These are phyloP conservation scores for Eubasilissa regina DNA, from an alignment of 1,140 invertebrate genomes.

Conservation along the genomic window DNA sequence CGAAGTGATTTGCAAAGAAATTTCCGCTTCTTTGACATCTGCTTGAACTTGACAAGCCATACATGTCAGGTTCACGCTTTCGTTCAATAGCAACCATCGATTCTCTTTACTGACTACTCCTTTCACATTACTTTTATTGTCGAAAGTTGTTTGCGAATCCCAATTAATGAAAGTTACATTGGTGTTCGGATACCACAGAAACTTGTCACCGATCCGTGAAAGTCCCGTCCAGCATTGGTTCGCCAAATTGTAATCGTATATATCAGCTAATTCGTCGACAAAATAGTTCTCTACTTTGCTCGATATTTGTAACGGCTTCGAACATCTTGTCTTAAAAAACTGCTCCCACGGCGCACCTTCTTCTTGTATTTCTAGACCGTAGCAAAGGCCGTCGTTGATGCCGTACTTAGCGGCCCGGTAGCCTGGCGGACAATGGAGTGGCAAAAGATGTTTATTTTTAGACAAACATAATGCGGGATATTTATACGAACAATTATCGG, in stretches of 20 bases:
- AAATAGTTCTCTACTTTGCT: slow-evolving; percentile 49
- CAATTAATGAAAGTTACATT: slow-evolving; percentile 51
- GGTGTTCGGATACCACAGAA: slow-evolving; percentile 50
- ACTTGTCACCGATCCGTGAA: slow-evolving; percentile 6
- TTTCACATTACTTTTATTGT: slow-evolving; percentile 18
- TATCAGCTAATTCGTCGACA: slow-evolving; percentile 32
- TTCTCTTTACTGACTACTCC: slow-evolving; percentile 50
- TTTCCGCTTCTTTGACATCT: slow-evolving; percentile 49
- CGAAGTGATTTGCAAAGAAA: slow-evolving; percentile 60
- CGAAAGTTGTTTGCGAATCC: slow-evolving; percentile 49
- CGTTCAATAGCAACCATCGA: slow-evolving; percentile 46
- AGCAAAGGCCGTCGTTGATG: slow-evolving; percentile 51
- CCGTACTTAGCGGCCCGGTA: slow-evolving; percentile 59
- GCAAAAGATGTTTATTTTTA: slow-evolving; percentile 55
- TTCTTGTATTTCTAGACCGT: slow-evolving; percentile 47
- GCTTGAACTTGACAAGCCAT: slow-evolving; percentile 50
- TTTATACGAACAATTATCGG: slow-evolving; percentile 54
- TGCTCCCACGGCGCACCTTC: slow-evolving; percentile 44
- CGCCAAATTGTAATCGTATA: slow-evolving; percentile 44
- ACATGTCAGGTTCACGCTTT: slow-evolving; percentile 46
- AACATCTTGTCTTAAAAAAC: slow-evolving; percentile 41
- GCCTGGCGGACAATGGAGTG: slow-evolving; percentile 61
- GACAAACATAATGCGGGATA: slow-evolving; percentile 62
- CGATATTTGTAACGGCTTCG: slow-evolving; percentile 46
- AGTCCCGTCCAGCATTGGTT: slow-evolving; percentile 53